phyloP scores from a whole-genome alignment of 1,140 invertebrate species.

The Pseudoatta argentina region DNA sequence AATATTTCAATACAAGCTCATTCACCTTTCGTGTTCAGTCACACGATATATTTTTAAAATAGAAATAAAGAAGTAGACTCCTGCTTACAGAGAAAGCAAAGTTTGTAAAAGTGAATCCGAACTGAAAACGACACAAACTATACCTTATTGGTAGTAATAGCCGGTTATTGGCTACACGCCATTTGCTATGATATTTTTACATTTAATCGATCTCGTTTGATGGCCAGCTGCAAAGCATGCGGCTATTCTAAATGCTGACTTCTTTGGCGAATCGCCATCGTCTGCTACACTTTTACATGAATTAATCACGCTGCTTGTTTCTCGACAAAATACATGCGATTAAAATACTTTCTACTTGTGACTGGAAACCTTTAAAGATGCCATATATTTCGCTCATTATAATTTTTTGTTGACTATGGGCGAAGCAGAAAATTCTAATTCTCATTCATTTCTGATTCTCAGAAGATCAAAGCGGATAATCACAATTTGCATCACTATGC shows the following conservation, averaged over 20 bases:
- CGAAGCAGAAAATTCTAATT: too few relatives aligned
- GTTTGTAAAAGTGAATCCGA: slow-evolving; percentile 61
- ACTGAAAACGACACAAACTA: slow-evolving; percentile 54
- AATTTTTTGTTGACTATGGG: background rate
- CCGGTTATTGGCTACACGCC: slow-evolving; percentile 21
- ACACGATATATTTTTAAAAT: background rate
- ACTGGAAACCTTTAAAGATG: background rate
- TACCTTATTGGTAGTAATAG: slow-evolving; percentile 22
- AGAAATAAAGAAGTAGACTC: slow-evolving; percentile 23
- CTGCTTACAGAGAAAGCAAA: slow-evolving; percentile 68
- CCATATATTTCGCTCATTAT: background rate
- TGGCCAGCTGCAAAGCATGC: slow-evolving; percentile 23
- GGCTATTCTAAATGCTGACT: slow-evolving; percentile 37
- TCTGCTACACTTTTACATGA: slow-evolving; percentile 12
- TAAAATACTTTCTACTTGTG: slow-evolving; percentile 44
- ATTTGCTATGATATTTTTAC: slow-evolving; percentile 43
- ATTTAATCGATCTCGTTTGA: slow-evolving; percentile 40
- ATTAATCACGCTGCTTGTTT: slow-evolving; percentile 26
- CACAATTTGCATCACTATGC: background rate
- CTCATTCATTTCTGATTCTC: background rate
- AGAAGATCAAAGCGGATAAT: background rate
- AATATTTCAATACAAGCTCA: background rate
- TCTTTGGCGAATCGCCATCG: slow-evolving; percentile 25
- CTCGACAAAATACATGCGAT: slow-evolving; percentile 10
- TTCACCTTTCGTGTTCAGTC: background rate